phyloP scores from a whole-genome alignment of 2,797 vertebrate species.

The Gymnocypris eckloni region DNA sequence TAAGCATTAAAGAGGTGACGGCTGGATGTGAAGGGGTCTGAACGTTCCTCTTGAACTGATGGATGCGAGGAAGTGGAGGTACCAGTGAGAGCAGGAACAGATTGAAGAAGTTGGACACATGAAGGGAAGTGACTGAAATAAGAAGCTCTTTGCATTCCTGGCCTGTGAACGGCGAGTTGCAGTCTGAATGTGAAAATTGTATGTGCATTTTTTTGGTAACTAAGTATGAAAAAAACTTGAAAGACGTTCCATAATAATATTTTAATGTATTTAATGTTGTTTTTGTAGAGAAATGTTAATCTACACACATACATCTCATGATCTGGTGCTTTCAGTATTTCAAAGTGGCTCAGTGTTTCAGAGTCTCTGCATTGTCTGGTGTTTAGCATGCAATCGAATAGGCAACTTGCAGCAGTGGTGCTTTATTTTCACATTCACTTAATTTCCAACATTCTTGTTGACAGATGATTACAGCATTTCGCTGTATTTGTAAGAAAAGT shows the following conservation, averaged over 20 bases:
- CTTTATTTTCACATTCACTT: too few species aligned
- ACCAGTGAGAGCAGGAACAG: not conserved
- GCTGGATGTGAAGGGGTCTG: not conserved
- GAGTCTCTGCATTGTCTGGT: too few species aligned
- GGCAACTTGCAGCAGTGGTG: too few species aligned
- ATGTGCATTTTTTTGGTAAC: not conserved
- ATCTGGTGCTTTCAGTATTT: not conserved
- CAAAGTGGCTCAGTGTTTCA: not conserved
- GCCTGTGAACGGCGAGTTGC: not conserved
- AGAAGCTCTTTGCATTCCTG: not conserved
- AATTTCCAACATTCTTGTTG: too few species aligned
- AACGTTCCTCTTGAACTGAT: not conserved
- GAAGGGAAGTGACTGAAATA: not conserved
- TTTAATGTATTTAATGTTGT: not conserved
- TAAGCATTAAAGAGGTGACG: conserved; percentile 8
- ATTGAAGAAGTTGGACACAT: not conserved
- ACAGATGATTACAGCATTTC: too few species aligned
- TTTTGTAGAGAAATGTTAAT: not conserved
- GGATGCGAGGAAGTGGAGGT: not conserved
- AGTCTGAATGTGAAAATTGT: not conserved
- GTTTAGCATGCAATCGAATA: too few species aligned
- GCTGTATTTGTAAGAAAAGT: too few species aligned
- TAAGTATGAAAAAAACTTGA: not conserved
- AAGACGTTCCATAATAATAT: not conserved
- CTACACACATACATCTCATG: not conserved